Conservation (phyloP, 2,113 vertebrate genomes). For the Amia ocellicauda region DNA sequence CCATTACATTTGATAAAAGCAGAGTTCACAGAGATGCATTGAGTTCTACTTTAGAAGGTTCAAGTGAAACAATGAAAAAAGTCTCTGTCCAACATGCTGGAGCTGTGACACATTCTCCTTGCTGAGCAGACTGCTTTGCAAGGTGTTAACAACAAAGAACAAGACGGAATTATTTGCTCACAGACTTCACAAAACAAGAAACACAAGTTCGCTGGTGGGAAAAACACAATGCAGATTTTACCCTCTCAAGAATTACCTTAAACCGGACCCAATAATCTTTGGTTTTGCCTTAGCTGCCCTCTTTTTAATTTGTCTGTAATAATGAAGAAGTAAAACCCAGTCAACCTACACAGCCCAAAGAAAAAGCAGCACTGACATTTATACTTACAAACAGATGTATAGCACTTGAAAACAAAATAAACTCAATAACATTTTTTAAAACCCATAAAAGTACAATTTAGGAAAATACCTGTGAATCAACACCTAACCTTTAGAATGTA, state of each 20-base stretch:
- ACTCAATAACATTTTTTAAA: not conserved
- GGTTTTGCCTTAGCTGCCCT: slow-evolving; percentile 40
- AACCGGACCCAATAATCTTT: slow-evolving; percentile 27
- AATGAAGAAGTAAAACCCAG: slow-evolving; percentile 51
- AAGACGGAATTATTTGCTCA: not conserved
- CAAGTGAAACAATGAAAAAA: no score
- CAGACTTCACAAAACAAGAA: not conserved
- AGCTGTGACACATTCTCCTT: not conserved
- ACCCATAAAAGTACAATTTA: no score
- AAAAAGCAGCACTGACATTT: not conserved
- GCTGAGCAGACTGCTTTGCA: not conserved
- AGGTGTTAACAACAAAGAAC: no score
- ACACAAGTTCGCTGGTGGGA: slow-evolving; percentile 33
- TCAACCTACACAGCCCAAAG: slow-evolving; percentile 27
- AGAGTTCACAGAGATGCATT: no score
- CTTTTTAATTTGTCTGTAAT: slow-evolving; percentile 64
- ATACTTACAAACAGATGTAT: not conserved
- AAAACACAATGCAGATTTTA: not conserved
- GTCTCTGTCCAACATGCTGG: slow-evolving; percentile 1
- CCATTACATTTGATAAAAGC: no score
- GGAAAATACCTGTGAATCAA: no score
- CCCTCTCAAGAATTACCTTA: slow-evolving; percentile 58
- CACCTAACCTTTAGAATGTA: no score
- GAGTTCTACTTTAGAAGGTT: no score
- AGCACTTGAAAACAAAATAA: not conserved